Evolutionary conservation across 2,113 vertebrate species (phyloP).

Genomic region (Vulpes ferrilata): DNA sequence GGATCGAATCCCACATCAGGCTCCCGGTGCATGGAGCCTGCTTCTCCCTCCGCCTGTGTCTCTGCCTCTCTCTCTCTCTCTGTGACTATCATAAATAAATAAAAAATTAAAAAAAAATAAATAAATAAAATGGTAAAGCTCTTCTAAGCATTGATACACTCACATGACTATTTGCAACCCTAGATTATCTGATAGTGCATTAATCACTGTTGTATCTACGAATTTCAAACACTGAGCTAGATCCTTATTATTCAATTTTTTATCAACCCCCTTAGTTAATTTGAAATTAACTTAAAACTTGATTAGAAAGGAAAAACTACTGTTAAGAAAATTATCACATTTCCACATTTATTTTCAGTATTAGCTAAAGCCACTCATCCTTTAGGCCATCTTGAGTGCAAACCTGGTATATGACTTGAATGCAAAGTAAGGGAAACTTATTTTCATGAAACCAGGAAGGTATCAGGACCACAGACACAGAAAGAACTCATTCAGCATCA

Average conservation of each 20-base stretch:
- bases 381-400: not conserved
- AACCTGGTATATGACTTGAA: not conserved
- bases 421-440: not conserved
- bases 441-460: constrained; percentile 24
- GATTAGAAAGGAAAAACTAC: constrained; percentile 26
- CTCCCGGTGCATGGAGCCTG: too few species aligned
- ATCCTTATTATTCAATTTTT: not conserved
- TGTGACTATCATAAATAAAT: too few species aligned
- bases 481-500: not conserved
- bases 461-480: not conserved
- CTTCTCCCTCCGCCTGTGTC: too few species aligned
- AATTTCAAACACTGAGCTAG: constrained; percentile 34
- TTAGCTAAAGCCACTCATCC: not conserved
- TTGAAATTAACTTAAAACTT: constrained; percentile 55
- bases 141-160: not conserved
- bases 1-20: too few species aligned
- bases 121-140: not conserved
- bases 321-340: not conserved
- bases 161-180: not conserved
- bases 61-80: too few species aligned
- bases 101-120: too few species aligned
- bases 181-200: not conserved
- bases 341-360: not conserved
- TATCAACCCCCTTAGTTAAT: not conserved
- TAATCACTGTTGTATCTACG: not conserved